Conservation (phyloP, 1,140 invertebrate genomes). For the Tetranychus cinnabarinus region DNA sequence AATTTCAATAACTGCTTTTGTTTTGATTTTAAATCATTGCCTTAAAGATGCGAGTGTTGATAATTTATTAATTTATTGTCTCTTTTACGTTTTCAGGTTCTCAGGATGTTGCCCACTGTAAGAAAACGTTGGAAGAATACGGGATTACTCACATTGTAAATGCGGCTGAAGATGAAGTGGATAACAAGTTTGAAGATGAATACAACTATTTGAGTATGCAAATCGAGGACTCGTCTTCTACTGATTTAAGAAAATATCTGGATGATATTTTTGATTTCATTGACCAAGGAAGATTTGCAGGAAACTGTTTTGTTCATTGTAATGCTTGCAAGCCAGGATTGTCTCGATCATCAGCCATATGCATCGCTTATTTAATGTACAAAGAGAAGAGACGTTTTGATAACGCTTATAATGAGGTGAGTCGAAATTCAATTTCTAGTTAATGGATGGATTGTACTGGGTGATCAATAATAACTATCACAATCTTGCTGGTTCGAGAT, state of each 20-base stretch:
- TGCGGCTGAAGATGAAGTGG: conserved; percentile 17
- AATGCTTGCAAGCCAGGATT: conserved; percentile 45
- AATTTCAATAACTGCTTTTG: no score
- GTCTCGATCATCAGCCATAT: conserved; percentile 54
- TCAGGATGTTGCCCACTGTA: conserved; percentile 45
- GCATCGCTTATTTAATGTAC: conserved; percentile 58
- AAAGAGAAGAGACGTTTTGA: conserved; percentile 32
- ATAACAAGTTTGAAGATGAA: conserved; percentile 18
- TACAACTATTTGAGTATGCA: conserved; percentile 21
- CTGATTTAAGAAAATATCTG: conserved; percentile 16
- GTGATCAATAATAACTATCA: neutral
- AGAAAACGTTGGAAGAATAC: conserved; percentile 31
- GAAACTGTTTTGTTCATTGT: conserved; percentile 61
- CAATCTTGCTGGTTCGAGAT: neutral
- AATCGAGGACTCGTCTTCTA: conserved; percentile 17
- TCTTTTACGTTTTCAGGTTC: conserved; percentile 29
- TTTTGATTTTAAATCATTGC: no score
- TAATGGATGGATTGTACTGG: neutral
- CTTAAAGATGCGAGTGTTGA: no score
- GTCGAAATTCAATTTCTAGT: neutral
- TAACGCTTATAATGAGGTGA: conserved; percentile 33
- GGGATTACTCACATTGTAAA: conserved; percentile 41
- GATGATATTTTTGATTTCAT: conserved; percentile 19
- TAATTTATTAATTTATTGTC: neutral
- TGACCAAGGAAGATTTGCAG: conserved; percentile 18